A percentile compares a stretch with the other conserved stretches of the same genome.
These are phyloP conservation scores for Geococcyx californianus DNA, from an alignment of 2,113 vertebrate species.

Conservation along the genomic window DNA sequence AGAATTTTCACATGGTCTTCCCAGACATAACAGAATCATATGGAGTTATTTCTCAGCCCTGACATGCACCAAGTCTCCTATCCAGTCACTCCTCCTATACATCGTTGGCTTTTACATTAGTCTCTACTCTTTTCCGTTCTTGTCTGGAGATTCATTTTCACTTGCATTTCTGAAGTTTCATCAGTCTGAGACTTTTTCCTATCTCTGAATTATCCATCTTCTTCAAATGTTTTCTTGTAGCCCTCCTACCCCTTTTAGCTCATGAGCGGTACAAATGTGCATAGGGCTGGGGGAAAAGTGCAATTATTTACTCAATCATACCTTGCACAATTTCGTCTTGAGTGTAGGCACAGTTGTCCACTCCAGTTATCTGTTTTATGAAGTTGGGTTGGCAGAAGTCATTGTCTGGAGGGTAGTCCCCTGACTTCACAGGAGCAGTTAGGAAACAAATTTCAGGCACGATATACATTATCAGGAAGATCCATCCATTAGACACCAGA, in stretches of 20 bases:
- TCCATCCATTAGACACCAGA: slow-evolving; percentile 88
- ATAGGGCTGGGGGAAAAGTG: not conserved
- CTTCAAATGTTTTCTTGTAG: not conserved
- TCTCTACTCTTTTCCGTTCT: not conserved
- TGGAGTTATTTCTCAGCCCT: not conserved
- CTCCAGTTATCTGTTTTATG: slow-evolving; percentile 70
- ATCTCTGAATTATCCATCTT: not conserved
- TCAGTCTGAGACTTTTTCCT: not conserved
- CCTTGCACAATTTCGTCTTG: slow-evolving; percentile 75
- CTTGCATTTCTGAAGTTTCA: not conserved
- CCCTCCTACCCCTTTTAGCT: not conserved
- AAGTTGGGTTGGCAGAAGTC: slow-evolving; percentile 69
- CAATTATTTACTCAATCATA: slow-evolving; percentile 5
- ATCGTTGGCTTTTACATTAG: not conserved
- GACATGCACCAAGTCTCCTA: not conserved
- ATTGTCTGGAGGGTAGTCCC: slow-evolving; percentile 72
- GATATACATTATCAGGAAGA: slow-evolving; percentile 82
- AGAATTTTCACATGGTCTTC: not conserved
- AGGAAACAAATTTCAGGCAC: slow-evolving; percentile 82
- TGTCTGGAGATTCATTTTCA: not conserved
- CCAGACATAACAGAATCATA: not conserved
- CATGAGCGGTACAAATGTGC: not conserved
- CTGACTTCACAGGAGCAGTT: slow-evolving; percentile 68
- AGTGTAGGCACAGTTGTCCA: slow-evolving; percentile 76
- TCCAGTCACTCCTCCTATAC: not conserved